These are phyloP conservation scores for Chamaea fasciata DNA, from an alignment of 2,113 vertebrate genomes.

Conservation along the genomic window DNA sequence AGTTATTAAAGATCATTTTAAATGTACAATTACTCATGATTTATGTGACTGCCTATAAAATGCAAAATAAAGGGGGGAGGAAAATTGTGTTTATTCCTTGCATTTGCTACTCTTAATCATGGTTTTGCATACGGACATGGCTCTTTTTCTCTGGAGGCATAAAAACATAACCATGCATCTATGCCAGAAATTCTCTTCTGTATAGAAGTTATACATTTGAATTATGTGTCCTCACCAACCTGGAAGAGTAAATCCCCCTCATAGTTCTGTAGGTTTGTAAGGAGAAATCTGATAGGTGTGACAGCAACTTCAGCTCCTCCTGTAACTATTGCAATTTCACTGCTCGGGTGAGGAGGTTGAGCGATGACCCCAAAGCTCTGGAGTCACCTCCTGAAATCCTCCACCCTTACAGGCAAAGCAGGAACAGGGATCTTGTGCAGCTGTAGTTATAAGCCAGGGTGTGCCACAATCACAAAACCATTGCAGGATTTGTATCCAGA, in stretches of 20 bases:
- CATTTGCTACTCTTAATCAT: not conserved
- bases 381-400: conserved; percentile 42
- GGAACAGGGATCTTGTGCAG: conserved; percentile 18
- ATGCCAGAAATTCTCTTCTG: not conserved
- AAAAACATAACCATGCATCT: not conserved
- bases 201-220: not conserved
- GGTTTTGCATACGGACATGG: not conserved
- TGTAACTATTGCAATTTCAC: conserved; percentile 49
- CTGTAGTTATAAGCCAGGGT: conserved; percentile 11
- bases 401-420: conserved; percentile 44
- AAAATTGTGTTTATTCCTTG: not conserved
- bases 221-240: not conserved
- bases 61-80: not conserved
- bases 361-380: conserved; percentile 53
- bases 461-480: not conserved
- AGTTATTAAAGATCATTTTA: not conserved
- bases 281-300: conserved; percentile 59
- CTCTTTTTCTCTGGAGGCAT: not conserved
- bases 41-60: not conserved
- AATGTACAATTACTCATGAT: not conserved
- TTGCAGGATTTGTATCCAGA: conserved; percentile 11
- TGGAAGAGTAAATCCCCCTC: not conserved
- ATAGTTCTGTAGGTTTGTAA: not conserved
- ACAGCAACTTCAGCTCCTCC: conserved; percentile 61
- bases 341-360: conserved; percentile 54